Conservation (phyloP, 2,797 vertebrate species). For the Chiloscyllium punctatum region DNA sequence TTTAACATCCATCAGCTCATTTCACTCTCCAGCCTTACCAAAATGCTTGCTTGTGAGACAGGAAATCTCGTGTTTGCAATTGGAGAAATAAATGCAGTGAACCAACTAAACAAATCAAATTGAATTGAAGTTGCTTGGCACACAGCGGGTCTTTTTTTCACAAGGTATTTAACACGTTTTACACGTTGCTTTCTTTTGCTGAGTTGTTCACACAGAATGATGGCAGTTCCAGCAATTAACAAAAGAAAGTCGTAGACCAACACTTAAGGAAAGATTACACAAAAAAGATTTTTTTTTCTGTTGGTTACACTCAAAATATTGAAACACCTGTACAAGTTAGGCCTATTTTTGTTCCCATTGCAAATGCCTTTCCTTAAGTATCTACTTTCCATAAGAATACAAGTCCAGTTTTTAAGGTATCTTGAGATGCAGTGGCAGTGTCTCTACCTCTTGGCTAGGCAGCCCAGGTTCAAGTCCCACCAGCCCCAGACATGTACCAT, state of each 20-base stretch:
- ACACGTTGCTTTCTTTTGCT: conserved; percentile 30
- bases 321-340: background rate
- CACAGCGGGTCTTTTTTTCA: conserved; percentile 9
- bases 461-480: too few relatives aligned
- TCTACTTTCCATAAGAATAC: background rate
- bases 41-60: conserved; percentile 23
- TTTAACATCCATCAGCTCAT: background rate
- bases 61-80: background rate
- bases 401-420: background rate
- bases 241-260: conserved; percentile 4
- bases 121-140: background rate
- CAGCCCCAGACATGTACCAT: too few relatives aligned
- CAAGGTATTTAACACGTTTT: conserved; percentile 24
- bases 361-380: conserved; percentile 1
- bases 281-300: background rate
- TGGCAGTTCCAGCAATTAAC: background rate
- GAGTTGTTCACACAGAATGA: too few relatives aligned
- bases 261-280: background rate
- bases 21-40: background rate
- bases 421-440: too few relatives aligned
- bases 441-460: too few relatives aligned
- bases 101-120: background rate
- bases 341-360: conserved; percentile 15
- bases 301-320: background rate
- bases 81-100: conserved; percentile 13